Base-by-base conservation (phyloP, 2,797 vertebrate species). In the Clarias laeviceps region DNA sequence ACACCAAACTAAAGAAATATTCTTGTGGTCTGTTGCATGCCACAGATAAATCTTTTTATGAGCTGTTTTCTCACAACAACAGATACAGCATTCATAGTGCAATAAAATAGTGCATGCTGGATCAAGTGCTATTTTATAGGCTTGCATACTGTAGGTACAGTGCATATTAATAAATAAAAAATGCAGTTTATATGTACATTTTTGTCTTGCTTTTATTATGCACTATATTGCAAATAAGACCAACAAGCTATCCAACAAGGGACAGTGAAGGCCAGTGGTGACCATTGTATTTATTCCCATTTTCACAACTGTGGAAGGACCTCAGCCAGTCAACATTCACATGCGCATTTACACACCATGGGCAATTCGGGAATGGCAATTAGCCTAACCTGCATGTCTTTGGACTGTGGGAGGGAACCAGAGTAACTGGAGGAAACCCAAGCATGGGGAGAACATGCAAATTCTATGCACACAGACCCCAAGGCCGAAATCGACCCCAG, bases 101-200 rank as follows among this genome's bases (percentile, higher is more conserved):
- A 68, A 34, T 66, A 32, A 18, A 20, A 68, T 14, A 17, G 20
- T 65, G 6, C 5, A 66, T 66, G 65, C 4, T 66, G 65, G 27
- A 34, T 37, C 68, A 69, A 37, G 68, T 70, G 68, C 68, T 37
- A 70, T 70, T 70, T 70, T 69, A 69, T 32, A 68, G 15, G 27
- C 62, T 27, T 50, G 45, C 45, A 50, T 50, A 50, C 45, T 29
- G 65, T 6, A 32, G 4, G 12, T 66, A 5, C 1, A 66, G 65
- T 66, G 9, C 11, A 4, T n/a, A 64, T 64, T 4, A 12, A 27
- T 64, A 27, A 64, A 8, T 32, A 18, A 34, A 34, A 70, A 69
- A 1, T 45, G 22, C 37, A n/a, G 1, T n/a, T 72, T 18, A 15
- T 45, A 45, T 72, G 8, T 37, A 50, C 9, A 45, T 72, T 24